Conservation (phyloP, 2,888 invertebrate species). For the Cephus spinipes region DNA sequence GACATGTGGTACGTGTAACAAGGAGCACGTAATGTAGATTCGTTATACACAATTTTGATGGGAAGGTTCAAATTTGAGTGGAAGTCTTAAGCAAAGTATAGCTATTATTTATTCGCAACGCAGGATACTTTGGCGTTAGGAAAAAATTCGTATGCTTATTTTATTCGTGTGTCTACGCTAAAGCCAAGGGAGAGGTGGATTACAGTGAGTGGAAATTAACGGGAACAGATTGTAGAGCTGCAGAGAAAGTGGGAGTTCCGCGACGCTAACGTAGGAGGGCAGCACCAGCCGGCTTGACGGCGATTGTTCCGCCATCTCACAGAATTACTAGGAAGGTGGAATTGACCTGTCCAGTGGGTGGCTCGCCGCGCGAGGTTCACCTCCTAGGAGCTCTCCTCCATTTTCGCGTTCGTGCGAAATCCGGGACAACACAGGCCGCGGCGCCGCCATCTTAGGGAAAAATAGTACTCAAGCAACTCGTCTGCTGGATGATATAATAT, state of each 20-base stretch:
- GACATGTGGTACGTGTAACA: background rate
- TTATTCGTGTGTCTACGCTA: background rate
- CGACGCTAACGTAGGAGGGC: background rate
- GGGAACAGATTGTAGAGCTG: background rate
- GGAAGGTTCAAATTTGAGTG: background rate
- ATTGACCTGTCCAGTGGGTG: constrained; percentile 5
- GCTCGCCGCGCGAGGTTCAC: constrained; percentile 1
- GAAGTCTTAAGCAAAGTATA: background rate
- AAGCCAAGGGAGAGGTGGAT: background rate
- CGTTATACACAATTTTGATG: background rate
- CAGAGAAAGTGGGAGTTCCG: constrained; percentile 4
- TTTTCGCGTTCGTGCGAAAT: constrained; percentile 57
- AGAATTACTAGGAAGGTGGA: background rate
- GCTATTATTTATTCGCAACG: background rate
- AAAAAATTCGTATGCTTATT: background rate
- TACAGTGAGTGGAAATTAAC: background rate
- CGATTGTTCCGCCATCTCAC: background rate
- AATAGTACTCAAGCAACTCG: constrained; percentile 1
- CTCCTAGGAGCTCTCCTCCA: constrained; percentile 36
- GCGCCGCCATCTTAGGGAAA: constrained; percentile 54
- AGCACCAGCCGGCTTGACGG: background rate
- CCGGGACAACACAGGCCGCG: constrained; percentile 44
- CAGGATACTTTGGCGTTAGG: background rate
- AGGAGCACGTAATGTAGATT: background rate
- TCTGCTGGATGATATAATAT: constrained; percentile 6